Percentiles rank a stretch among this genome's conserved stretches.
phyloP scores from a whole-genome alignment of 2,113 vertebrate species.

The Coreoperca whiteheadi region DNA sequence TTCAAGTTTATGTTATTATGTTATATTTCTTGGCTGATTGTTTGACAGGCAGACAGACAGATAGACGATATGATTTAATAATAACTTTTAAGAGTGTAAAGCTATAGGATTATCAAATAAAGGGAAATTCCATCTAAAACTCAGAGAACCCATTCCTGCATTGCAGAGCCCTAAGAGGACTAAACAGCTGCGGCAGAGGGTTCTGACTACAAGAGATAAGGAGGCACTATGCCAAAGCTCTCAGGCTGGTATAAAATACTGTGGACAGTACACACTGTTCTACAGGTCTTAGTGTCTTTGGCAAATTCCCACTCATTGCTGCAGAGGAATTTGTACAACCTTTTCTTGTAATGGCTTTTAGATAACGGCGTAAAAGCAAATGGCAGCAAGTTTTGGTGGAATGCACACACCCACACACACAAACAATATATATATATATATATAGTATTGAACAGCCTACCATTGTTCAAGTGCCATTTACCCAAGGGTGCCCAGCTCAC shows the following conservation, averaged over 20 bases:
- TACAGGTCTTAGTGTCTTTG: conserved; percentile 31
- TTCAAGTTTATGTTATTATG: neutral
- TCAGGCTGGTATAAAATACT: conserved; percentile 27
- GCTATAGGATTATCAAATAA: neutral
- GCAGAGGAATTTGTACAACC: neutral
- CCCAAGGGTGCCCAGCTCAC: neutral
- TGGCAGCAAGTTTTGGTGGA: neutral
- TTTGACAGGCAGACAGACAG: neutral
- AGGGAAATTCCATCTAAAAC: neutral
- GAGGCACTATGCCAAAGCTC: conserved; percentile 33
- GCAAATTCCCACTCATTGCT: neutral
- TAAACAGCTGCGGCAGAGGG: conserved; percentile 12
- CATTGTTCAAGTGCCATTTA: neutral
- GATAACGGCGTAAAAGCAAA: conserved; percentile 25
- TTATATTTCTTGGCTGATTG: neutral
- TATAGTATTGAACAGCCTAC: neutral
- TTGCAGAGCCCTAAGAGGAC: conserved; percentile 20
- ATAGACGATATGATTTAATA: neutral
- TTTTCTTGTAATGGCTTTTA: conserved; percentile 34
- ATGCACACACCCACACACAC: neutral
- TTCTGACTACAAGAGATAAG: conserved; percentile 56
- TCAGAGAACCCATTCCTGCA: neutral
- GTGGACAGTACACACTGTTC: conserved; percentile 39
- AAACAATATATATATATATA: no score
- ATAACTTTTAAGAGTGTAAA: neutral